Evolutionary conservation across 2,888 invertebrate genomes (phyloP).

Genomic region (Volucella zonaria): DNA sequence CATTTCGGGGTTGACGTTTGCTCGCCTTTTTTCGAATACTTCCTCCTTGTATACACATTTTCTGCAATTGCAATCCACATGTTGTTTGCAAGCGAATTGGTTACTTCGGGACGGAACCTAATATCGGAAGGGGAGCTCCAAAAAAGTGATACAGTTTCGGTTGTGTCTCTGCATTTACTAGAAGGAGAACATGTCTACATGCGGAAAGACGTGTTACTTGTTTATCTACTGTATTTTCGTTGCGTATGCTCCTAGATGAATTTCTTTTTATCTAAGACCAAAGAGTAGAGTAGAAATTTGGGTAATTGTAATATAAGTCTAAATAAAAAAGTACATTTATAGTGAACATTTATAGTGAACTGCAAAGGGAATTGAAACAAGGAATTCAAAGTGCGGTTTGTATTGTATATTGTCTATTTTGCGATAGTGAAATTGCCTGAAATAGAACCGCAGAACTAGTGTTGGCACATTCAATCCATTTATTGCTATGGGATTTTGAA

Average conservation of each 20-base stretch:
- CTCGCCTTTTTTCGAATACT: too few relatives aligned
- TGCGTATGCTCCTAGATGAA: slow-evolving; percentile 15
- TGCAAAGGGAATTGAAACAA: slow-evolving; percentile 17
- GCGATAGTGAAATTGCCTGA: too few relatives aligned
- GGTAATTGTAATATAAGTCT: slow-evolving; percentile 40
- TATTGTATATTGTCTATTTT: too few relatives aligned
- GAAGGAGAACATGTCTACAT: background rate
- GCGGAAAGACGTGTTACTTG: background rate
- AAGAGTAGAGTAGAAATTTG: slow-evolving; percentile 25
- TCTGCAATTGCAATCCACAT: slow-evolving; percentile 61
- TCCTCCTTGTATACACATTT: slow-evolving; percentile 49
- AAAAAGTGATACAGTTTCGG: slow-evolving; percentile 50
- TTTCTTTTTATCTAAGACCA: background rate
- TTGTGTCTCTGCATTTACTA: slow-evolving; percentile 15
- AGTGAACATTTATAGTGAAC: slow-evolving; percentile 27
- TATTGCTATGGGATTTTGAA: too few relatives aligned
- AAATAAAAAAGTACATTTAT: slow-evolving; percentile 30
- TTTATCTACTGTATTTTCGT: slow-evolving; percentile 10
- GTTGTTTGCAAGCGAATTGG: slow-evolving; percentile 38
- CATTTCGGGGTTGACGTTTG: slow-evolving; percentile 25
- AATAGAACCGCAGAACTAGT: too few relatives aligned
- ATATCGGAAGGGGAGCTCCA: slow-evolving; percentile 6
- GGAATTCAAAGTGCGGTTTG: slow-evolving; percentile 4
- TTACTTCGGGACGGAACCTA: slow-evolving; percentile 26
- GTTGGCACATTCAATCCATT: too few relatives aligned